Percentiles rank a stretch among this genome's conserved stretches.
phyloP scores from a whole-genome alignment of 2,888 invertebrate genomes.

The Laothoe populi region DNA sequence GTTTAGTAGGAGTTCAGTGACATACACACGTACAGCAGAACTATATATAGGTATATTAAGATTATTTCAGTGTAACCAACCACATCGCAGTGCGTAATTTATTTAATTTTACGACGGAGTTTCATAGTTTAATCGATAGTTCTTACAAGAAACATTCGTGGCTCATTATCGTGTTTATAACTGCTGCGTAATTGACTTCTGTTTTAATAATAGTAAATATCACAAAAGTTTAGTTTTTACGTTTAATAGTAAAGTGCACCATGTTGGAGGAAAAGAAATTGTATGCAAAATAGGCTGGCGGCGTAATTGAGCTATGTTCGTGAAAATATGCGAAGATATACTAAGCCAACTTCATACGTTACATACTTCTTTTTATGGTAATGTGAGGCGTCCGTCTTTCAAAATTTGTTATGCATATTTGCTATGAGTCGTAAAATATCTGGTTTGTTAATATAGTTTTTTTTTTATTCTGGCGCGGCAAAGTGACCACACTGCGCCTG shows the following conservation, averaged over 20 bases:
- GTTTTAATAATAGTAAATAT: conserved; percentile 32
- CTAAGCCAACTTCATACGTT: conserved; percentile 42
- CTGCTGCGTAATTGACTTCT: conserved; percentile 25
- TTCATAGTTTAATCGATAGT: conserved; percentile 32
- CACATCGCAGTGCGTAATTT: background rate
- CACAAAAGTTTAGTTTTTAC: conserved; percentile 31
- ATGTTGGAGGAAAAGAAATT: conserved; percentile 46
- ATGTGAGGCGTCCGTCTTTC: conserved; percentile 48
- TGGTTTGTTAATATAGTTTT: background rate
- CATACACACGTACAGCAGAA: too few relatives aligned
- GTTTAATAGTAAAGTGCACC: conserved; percentile 43
- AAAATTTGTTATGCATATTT: conserved; percentile 50
- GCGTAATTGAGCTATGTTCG: conserved; percentile 54
- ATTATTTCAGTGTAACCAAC: background rate
- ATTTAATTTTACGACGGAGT: conserved; percentile 33
- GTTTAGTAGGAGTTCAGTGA: too few relatives aligned
- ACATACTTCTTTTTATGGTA: conserved; percentile 56
- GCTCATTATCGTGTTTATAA: conserved; percentile 37
- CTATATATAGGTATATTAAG: too few relatives aligned
- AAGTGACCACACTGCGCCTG: too few relatives aligned
- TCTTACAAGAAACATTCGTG: conserved; percentile 39
- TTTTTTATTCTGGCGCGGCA: too few relatives aligned
- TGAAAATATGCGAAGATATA: conserved; percentile 58
- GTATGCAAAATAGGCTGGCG: conserved; percentile 50
- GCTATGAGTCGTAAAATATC: conserved; percentile 27